phyloP scores from a whole-genome alignment of 2,113 vertebrate genomes.

The Oreocharis arfaki region DNA sequence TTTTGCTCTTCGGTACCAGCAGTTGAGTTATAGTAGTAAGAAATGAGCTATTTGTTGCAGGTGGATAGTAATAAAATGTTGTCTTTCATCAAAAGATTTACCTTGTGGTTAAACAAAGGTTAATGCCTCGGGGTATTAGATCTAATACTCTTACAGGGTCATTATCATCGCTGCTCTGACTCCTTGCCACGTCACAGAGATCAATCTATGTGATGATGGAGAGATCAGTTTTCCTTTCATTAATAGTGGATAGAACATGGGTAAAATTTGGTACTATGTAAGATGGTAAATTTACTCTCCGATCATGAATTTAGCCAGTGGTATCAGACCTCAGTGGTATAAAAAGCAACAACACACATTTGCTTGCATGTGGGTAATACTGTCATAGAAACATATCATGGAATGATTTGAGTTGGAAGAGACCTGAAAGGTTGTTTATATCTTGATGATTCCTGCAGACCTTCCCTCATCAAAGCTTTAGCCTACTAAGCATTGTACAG shows the following conservation, averaged over 20 bases:
- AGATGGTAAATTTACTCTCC: background rate
- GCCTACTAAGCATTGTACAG: background rate
- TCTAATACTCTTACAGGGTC: background rate
- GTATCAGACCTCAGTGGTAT: background rate
- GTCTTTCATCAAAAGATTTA: background rate
- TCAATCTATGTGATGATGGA: slow-evolving; percentile 11
- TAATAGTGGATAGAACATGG: background rate
- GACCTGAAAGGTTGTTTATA: background rate
- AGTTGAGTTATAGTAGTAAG: background rate
- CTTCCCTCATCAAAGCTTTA: background rate
- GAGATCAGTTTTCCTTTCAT: slow-evolving; percentile 5
- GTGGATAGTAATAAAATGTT: slow-evolving; percentile 4
- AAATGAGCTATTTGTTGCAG: slow-evolving; percentile 11
- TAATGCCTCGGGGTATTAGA: background rate
- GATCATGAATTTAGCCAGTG: background rate
- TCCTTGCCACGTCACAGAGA: background rate
- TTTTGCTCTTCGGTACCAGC: background rate
- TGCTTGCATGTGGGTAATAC: background rate
- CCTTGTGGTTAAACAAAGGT: slow-evolving; percentile 28
- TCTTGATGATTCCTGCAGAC: background rate
- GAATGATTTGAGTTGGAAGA: background rate
- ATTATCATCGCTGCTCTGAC: background rate
- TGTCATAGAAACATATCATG: background rate
- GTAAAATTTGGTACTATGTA: background rate
- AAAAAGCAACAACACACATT: background rate